These are phyloP conservation scores for Calameuta idolon DNA, from an alignment of 2,888 invertebrate species.

Conservation along the genomic window DNA sequence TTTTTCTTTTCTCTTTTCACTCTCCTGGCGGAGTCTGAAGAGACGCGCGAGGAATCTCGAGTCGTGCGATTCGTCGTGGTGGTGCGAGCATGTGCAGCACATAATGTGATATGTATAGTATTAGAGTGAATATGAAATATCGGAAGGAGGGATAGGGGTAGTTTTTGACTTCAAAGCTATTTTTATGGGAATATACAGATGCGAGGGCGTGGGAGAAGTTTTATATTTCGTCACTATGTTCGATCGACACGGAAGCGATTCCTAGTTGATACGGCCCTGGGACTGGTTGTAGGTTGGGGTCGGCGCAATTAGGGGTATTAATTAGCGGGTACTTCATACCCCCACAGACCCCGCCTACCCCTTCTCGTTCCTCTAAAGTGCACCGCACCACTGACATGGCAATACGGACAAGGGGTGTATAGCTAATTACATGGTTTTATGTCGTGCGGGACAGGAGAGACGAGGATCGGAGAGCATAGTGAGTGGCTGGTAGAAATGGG, in stretches of 20 bases:
- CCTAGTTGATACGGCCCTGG: conserved; percentile 46
- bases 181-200: not conserved
- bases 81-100: not conserved
- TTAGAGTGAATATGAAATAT: not conserved
- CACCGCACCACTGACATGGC: conserved; percentile 55
- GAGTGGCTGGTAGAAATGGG: conserved; percentile 5
- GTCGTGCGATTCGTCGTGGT: not conserved
- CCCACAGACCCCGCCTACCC: conserved; percentile 40
- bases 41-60: not conserved
- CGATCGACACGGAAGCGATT: conserved; percentile 16
- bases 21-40: conserved; percentile 13
- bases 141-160: not conserved
- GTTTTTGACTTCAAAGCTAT: not conserved
- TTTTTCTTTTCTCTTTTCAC: not conserved
- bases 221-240: not conserved
- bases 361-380: conserved; percentile 50
- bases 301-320: conserved; percentile 66
- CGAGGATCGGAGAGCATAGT: conserved; percentile 20
- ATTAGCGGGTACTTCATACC: conserved; percentile 63
- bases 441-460: conserved; percentile 36
- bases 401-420: conserved; percentile 61
- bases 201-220: not conserved
- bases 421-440: conserved; percentile 65
- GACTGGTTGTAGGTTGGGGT: conserved; percentile 45
- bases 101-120: not conserved